Evolutionary conservation across 1,140 invertebrate species (phyloP), one percentile per base, ranked within the genome.

Genomic region (Battus philenor): DNA sequence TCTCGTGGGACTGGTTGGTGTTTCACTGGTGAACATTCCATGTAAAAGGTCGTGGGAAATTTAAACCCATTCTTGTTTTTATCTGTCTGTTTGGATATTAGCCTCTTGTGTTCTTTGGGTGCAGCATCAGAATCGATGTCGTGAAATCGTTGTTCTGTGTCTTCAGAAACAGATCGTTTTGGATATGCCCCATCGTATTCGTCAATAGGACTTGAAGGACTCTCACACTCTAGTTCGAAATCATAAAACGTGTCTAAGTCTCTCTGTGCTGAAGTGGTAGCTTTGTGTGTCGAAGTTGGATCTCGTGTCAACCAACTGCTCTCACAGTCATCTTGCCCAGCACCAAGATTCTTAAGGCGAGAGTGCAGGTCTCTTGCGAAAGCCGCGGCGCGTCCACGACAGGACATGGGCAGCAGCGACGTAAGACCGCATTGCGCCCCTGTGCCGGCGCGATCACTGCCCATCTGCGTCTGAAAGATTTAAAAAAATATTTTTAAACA

Each of bases 291-390:
- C 27, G 61, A 45, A 17, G 52, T 20, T 34, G 54, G 59, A 15
- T 85, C 73, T 12, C 54, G 59, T 6, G 76, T 68, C 11, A 87
- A 70, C 87, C 86, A 87, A 50, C 73, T 85, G 71, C 62, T 78
- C 52, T 88, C 81, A 54, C 85, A 72, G 39, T 79, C 61, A 16
- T 73, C 65, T 8, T 82, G 67, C 33, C 90, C 85, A 30, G 87
- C 74, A 9, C 90, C 90, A 36, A 94, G 86, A 27, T 91, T 91
- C 47, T 90, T 89, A 41, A 95, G 83, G 47, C 92, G 90, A 15
- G 89, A 89, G 57, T 94, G 93, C 41, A 95, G 85, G 59, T 91
- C 90, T 45, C 92, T 86, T 32, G 93, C 93, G 66, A 95, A 93
- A 26, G 92, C 91, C 68, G 94, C 93, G 9, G 93, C 93, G 41